Percentiles rank a stretch among this genome's conserved stretches.
Conservation (phyloP, 2,888 invertebrate genomes). For the Hyposoter didymator region DNA sequence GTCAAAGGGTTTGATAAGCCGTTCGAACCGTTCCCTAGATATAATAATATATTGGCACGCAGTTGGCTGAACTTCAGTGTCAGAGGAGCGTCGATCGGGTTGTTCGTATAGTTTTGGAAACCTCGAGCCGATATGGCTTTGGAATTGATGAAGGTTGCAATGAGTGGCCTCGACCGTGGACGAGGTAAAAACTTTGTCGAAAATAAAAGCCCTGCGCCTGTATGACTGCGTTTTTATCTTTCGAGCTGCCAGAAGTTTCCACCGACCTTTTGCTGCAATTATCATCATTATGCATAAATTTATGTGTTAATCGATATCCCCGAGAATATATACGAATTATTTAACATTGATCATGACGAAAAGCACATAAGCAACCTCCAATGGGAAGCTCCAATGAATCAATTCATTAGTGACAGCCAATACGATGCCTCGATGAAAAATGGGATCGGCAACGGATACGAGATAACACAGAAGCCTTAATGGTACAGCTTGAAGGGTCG, state of each 20-base stretch:
- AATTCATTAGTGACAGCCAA: background rate
- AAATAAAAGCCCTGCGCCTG: background rate
- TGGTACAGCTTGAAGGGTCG: background rate
- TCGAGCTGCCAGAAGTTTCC: background rate
- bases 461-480: no score
- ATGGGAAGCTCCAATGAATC: background rate
- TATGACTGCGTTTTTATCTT: constrained; percentile 29
- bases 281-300: constrained; percentile 10
- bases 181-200: constrained; percentile 36
- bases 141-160: constrained; percentile 54
- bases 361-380: background rate
- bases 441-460: background rate
- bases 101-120: constrained; percentile 47
- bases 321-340: background rate
- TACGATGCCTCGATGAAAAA: background rate
- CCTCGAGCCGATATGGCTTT: constrained; percentile 36
- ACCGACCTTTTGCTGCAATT: constrained; percentile 27
- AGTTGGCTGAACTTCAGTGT: constrained; percentile 44
- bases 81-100: constrained; percentile 28
- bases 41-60: constrained; percentile 8
- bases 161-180: constrained; percentile 36
- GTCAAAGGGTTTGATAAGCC: constrained; percentile 49
- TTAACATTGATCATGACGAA: background rate
- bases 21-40: constrained; percentile 43
- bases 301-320: background rate